Evolutionary conservation across 2,113 vertebrate genomes (phyloP), one percentile per base, ranked within the genome.

Genomic region (Murina feae): DNA sequence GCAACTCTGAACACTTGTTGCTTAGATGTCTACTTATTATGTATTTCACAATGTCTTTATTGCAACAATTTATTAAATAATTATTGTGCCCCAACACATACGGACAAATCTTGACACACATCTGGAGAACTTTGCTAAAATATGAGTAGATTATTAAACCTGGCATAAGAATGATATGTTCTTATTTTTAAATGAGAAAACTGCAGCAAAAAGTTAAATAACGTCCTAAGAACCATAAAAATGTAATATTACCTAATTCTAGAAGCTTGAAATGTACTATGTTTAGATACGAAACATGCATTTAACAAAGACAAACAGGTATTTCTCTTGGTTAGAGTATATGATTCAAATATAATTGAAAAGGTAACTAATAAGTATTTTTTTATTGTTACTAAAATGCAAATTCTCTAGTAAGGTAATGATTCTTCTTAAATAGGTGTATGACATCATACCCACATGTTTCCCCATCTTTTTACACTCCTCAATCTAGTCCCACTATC

Each of bases 11-110:
- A 96, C 20, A 87, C 65, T 82, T 87, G 12, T 71, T 91, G 55
- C 63, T 97, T 84, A 96, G 68, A 97, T 97, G 79, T 94, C 63
- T 94, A 39, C 37, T 94, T 86, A 66, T 76, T 68, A 82, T 39
- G 55, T 89, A 65, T 79, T 90, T 89, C 93, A 20, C 63, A 87
- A 83, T 89, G 55, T 89, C 63, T 95, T 93, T 76, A 84, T n/a
- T 85, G 25, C 30, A 92, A 92, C 68, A 75, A 95, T 55, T 79
- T 90, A 90, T 55, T 88, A 35, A 78, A 90, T 37, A 79, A 51
- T 92, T 91, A 23, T 39, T 88, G 49, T 53, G 81, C 8, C 4
- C 68, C 28, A 97, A 88, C 55, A 88, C 4, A 17, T 13, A 86
- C 74, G 60, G 39, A 71, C 65, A 95, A 93, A 32, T 76, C 76